Conservation (phyloP, 1,140 invertebrate genomes). For the Steinernema feltiae region DNA sequence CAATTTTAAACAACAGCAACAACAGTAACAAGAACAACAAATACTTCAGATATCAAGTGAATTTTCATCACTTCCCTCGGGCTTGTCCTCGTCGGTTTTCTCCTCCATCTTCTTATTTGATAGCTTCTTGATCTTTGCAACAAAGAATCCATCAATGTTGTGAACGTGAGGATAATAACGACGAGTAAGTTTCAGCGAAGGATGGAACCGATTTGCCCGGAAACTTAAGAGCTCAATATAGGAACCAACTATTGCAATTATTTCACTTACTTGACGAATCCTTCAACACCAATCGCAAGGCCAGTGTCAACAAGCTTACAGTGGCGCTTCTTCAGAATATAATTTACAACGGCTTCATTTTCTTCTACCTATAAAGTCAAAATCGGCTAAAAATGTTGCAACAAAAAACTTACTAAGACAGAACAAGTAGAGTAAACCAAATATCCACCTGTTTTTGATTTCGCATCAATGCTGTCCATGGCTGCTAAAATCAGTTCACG, state of each 20-base stretch:
- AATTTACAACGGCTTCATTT: slow-evolving; percentile 95
- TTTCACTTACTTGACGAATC: slow-evolving; percentile 72
- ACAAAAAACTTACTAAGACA: slow-evolving; percentile 67
- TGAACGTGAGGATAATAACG: slow-evolving; percentile 94
- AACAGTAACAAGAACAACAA: not conserved
- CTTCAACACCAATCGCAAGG: slow-evolving; percentile 88
- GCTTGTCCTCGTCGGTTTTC: not conserved
- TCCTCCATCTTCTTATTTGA: slow-evolving; percentile 44
- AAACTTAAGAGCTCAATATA: slow-evolving; percentile 61
- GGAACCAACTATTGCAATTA: slow-evolving; percentile 4
- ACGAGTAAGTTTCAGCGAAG: slow-evolving; percentile 77
- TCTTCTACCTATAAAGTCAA: slow-evolving; percentile 72
- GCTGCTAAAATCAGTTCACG: slow-evolving; percentile 84
- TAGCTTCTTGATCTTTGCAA: slow-evolving; percentile 74
- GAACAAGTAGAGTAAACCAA: slow-evolving; percentile 99
- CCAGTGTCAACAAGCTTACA: slow-evolving; percentile 89
- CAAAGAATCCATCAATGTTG: slow-evolving; percentile 99
- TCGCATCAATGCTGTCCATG: slow-evolving; percentile 89
- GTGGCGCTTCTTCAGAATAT: slow-evolving; percentile 81
- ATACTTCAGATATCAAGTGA: not conserved
- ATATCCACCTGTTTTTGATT: slow-evolving; percentile 81
- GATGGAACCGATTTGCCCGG: slow-evolving; percentile 71
- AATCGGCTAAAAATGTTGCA: too few relatives aligned
- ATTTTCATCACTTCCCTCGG: not conserved
- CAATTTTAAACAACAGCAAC: too few relatives aligned